phyloP scores from a whole-genome alignment of 2,797 vertebrate species.

The Mus spretus region DNA sequence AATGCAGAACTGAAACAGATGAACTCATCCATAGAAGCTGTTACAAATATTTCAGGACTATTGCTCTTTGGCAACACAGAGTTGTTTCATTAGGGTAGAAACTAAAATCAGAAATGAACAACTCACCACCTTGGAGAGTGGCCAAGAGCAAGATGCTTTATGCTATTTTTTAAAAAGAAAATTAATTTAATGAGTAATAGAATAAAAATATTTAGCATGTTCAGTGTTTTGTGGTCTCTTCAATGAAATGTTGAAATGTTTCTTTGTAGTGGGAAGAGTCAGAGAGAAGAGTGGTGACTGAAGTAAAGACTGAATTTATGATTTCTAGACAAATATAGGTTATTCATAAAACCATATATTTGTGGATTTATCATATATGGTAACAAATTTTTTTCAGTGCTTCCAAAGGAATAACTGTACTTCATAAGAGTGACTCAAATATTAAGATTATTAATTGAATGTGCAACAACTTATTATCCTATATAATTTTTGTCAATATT shows the following conservation, averaged over 20 bases:
- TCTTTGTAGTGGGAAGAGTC: not conserved
- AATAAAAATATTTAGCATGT: not conserved
- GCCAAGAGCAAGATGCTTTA: not conserved
- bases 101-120: not conserved
- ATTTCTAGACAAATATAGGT: not conserved
- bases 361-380: constrained; percentile 11
- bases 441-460: not conserved
- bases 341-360: not conserved
- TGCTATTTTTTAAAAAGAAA: not conserved
- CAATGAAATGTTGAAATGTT: not conserved
- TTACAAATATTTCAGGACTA: not conserved
- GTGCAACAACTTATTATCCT: not conserved
- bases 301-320: not conserved
- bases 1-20: constrained; percentile 9
- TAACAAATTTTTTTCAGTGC: constrained; percentile 15
- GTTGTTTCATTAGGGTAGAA: not conserved
- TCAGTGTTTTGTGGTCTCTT: not conserved
- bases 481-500: not conserved
- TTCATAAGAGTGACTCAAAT: not conserved
- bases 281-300: not conserved
- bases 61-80: not conserved
- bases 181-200: not conserved
- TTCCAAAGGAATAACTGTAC: not conserved
- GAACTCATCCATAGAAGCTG: not conserved
- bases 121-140: not conserved